Evolutionary conservation across 1,140 invertebrate genomes (phyloP).

Genomic region (Temnothorax longispinosus): DNA sequence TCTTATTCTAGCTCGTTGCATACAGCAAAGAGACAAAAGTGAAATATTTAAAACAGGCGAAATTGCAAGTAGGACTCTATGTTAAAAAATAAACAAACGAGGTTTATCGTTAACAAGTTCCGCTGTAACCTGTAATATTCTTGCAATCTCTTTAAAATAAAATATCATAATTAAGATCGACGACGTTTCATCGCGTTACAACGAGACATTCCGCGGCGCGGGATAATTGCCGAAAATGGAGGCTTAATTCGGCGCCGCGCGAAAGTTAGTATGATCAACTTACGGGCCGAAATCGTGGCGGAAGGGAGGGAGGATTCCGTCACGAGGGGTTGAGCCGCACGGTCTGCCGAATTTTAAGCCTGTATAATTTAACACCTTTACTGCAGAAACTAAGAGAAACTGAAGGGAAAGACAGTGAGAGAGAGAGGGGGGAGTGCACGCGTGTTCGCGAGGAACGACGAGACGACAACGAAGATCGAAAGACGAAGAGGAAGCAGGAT

Average conservation of each 20-base stretch:
- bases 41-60: neutral
- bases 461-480: slow-evolving; percentile 47
- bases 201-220: slow-evolving; percentile 3
- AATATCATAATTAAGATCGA: slow-evolving; percentile 12
- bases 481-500: slow-evolving; percentile 59
- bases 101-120: neutral
- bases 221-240: slow-evolving; percentile 61
- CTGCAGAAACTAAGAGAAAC: slow-evolving; percentile 73
- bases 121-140: neutral
- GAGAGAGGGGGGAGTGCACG: neutral
- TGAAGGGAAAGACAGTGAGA: slow-evolving; percentile 45
- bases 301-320: slow-evolving; percentile 49
- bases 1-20: no score
- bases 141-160: neutral
- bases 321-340: slow-evolving; percentile 65
- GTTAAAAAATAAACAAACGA: neutral
- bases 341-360: slow-evolving; percentile 82
- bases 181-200: neutral
- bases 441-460: slow-evolving; percentile 12
- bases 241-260: slow-evolving; percentile 58
- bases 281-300: slow-evolving; percentile 58
- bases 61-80: neutral
- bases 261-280: slow-evolving; percentile 72
- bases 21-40: neutral
- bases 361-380: slow-evolving; percentile 84